Evolutionary conservation across 2,888 invertebrate genomes (phyloP).

Genomic region (Microctonus aethiopoides): DNA sequence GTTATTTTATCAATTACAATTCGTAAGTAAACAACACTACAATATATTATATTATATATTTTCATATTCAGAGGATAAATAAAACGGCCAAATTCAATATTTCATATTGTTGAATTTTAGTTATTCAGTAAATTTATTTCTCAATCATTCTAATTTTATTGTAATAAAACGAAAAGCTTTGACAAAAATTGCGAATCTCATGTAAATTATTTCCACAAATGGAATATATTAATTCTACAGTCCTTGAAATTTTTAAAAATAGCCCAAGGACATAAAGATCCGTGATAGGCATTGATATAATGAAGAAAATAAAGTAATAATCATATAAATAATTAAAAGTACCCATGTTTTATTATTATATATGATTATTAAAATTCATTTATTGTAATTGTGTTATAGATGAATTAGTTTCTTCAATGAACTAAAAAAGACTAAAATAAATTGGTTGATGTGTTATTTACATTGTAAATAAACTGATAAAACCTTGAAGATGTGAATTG

Average conservation of each 20-base stretch:
- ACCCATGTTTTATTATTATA: too few relatives aligned
- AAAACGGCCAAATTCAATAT: too few relatives aligned
- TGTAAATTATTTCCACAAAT: background rate
- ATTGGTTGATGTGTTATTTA: background rate
- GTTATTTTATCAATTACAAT: conserved; percentile 46
- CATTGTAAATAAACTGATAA: background rate
- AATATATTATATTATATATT: too few relatives aligned
- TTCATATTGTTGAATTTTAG: too few relatives aligned
- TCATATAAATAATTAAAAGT: too few relatives aligned
- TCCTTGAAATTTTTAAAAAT: background rate
- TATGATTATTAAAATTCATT: too few relatives aligned
- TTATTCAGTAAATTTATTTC: too few relatives aligned
- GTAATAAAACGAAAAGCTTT: too few relatives aligned
- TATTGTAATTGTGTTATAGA: too few relatives aligned
- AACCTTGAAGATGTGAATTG: background rate
- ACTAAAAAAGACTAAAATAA: background rate
- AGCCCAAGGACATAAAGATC: background rate
- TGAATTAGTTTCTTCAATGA: background rate
- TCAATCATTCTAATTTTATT: too few relatives aligned
- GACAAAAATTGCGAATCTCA: background rate
- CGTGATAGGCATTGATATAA: background rate
- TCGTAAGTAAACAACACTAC: conserved; percentile 50
- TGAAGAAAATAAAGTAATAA: too few relatives aligned
- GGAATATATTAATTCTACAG: background rate
- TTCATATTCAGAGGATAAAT: too few relatives aligned